Base-by-base conservation (phyloP, 2,888 invertebrate species). In the Drosophila differens region DNA sequence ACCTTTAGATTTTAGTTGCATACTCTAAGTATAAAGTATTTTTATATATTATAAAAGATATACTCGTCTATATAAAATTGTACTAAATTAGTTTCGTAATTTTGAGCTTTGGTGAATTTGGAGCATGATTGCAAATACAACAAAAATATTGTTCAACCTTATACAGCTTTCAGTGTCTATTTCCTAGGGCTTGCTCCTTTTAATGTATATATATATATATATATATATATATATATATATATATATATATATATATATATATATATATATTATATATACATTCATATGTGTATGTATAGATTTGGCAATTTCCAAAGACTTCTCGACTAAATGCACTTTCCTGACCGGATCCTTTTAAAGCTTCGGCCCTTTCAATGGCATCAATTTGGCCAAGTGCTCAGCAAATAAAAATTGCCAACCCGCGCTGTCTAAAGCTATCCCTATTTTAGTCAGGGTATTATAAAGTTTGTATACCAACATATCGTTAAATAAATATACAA, bases 381-480 rank as follows among this genome's bases (percentile, higher is more conserved):
- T 59, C 7, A 44, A 58, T 47, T 65, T 71, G 77, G 74, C 72
- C 80, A 83, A 77, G 67, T 77, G 80, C 82, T 86, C 78, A 76
- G 77, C 59, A 55, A 72, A 52, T 49, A 10, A 35, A 37, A 57
- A 62, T 65, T 69, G 80, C 73, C 80, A 74, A 82, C 59, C 60
- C 61, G 72, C 77, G 75, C 63, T 81, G 66, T 75, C 72, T 74
- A 52, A 73, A 82, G 72, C 85, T 81, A 77, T 79, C 70, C 76
- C 73, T 70, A 58, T 75, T 73, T 79, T 81, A 83, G 80, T 78
- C 82, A 83, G 89, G 85, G 83, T 89, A 85, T 80, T 86, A 82
- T 83, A 82, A 91, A 83, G 85, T 91, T 91, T 90, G 89, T 90
- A 86, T 91, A 89, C 90, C 89, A 81, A 91, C 90, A 91, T 91